phyloP scores from a whole-genome alignment of 2,888 invertebrate genomes.

The Globia sparganii region DNA sequence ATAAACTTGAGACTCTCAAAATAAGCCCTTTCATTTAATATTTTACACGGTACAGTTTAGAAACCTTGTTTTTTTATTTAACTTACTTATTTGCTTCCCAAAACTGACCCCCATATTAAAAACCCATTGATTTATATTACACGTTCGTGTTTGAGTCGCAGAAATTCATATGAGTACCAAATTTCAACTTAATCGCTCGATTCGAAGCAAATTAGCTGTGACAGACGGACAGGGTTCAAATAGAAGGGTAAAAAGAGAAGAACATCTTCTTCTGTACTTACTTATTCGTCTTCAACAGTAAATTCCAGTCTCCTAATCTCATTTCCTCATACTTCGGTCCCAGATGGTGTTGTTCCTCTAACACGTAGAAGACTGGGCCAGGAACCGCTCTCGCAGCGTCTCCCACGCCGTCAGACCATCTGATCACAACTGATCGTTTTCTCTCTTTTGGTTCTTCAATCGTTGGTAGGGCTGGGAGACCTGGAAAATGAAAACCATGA shows the following conservation, averaged over 20 bases:
- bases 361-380: constrained; percentile 88
- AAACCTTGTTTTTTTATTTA: neutral
- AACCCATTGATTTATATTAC: neutral
- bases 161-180: neutral
- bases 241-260: neutral
- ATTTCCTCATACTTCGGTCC: constrained; percentile 92
- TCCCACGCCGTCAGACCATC: constrained; percentile 86
- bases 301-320: constrained; percentile 92
- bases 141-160: neutral
- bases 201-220: too few relatives aligned
- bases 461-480: constrained; percentile 91
- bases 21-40: too few relatives aligned
- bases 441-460: constrained; percentile 91
- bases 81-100: too few relatives aligned
- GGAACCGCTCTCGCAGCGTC: constrained; percentile 85
- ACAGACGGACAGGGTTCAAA: too few relatives aligned
- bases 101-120: neutral
- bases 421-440: constrained; percentile 86
- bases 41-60: too few relatives aligned
- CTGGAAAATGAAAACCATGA: constrained; percentile 69
- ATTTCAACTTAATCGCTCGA: neutral
- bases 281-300: constrained; percentile 89
- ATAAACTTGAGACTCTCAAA: too few relatives aligned
- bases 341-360: constrained; percentile 93
- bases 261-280: constrained; percentile 66